A percentile compares a stretch with the other conserved stretches of the same genome.
phyloP scores from a whole-genome alignment of 37 sponge, comb jelly and placozoan genomes.

The Spongilla lacustris region DNA sequence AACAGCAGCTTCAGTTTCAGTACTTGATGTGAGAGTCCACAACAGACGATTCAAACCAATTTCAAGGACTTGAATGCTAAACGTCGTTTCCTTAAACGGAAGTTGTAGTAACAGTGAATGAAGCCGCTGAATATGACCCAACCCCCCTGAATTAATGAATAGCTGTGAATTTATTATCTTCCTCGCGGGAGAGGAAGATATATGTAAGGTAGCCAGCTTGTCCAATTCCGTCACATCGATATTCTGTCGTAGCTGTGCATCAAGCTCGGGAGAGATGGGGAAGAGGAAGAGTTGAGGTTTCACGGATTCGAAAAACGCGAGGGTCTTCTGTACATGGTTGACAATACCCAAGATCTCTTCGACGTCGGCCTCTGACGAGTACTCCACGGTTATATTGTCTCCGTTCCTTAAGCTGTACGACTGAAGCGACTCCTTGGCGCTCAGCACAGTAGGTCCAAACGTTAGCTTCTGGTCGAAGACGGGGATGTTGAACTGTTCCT shows the following conservation, averaged over 20 bases:
- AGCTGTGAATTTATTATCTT: constrained; percentile 17
- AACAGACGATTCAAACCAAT: no score
- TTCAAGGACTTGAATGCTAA: constrained; percentile 29
- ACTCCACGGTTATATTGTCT: constrained; percentile 17
- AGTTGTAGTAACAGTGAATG: constrained; percentile 5
- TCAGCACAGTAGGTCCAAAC: neutral
- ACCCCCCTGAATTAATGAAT: constrained; percentile 14
- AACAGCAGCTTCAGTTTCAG: no score
- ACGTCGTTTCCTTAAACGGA: constrained; percentile 1
- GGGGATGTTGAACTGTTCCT: constrained; percentile 20
- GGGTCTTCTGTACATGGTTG: neutral
- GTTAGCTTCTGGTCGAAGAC: constrained; percentile 5
- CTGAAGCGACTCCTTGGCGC: neutral
- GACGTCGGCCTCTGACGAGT: constrained; percentile 13
- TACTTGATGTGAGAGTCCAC: no score
- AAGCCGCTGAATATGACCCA: constrained; percentile 2
- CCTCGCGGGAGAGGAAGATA: neutral
- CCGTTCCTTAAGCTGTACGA: constrained; percentile 2
- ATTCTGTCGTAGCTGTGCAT: neutral
- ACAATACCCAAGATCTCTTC: constrained; percentile 12
- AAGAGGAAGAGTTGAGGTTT: neutral
- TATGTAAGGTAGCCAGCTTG: neutral
- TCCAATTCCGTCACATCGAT: neutral
- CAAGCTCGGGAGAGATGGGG: no score
- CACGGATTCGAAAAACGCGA: neutral